phyloP scores from a whole-genome alignment of 1,140 invertebrate species.

The Coenobita brevimanus region DNA sequence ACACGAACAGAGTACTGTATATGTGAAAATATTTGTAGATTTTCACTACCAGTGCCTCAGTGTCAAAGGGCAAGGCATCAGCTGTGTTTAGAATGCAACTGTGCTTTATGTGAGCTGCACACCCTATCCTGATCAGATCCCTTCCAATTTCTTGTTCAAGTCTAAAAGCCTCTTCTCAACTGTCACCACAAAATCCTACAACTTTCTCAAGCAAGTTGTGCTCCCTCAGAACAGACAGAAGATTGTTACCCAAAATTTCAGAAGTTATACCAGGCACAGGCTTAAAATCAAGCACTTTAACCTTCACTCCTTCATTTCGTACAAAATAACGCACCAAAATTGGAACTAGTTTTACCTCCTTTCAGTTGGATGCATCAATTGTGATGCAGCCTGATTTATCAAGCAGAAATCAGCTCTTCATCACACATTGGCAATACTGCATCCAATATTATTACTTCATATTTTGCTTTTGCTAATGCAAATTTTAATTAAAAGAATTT shows the following conservation, averaged over 20 bases:
- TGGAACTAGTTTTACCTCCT: too few relatives aligned
- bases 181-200: slow-evolving; percentile 14
- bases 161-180: neutral
- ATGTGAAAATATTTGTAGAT: neutral
- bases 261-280: neutral
- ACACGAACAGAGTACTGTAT: too few relatives aligned
- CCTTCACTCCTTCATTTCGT: too few relatives aligned
- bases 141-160: slow-evolving; percentile 12
- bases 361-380: too few relatives aligned
- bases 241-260: neutral
- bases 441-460: too few relatives aligned
- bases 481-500: too few relatives aligned
- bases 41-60: neutral
- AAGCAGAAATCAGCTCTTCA: too few relatives aligned
- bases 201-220: slow-evolving; percentile 1
- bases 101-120: neutral
- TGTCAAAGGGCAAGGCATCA: slow-evolving; percentile 10
- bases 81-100: neutral
- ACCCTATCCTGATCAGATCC: neutral
- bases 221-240: slow-evolving; percentile 2
- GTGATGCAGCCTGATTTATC: too few relatives aligned
- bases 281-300: neutral
- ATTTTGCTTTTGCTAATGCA: too few relatives aligned
- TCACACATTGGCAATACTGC: too few relatives aligned
- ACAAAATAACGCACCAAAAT: too few relatives aligned